Evolutionary conservation across 1,140 invertebrate genomes (phyloP), one percentile per base, ranked within the genome.

Genomic region (Drosophila subobscura): DNA sequence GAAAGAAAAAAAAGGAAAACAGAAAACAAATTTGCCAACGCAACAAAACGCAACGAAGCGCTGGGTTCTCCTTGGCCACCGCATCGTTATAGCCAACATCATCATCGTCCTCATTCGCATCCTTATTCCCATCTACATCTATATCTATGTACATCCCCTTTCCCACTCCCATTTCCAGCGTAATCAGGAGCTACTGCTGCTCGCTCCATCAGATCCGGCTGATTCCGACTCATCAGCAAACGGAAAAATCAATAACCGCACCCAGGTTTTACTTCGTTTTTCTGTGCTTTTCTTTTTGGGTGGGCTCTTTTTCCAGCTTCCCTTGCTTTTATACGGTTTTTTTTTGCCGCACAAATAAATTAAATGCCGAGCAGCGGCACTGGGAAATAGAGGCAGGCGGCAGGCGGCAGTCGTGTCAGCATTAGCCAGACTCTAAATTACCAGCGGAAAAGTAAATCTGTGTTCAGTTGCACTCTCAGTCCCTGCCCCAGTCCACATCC

Each of bases 171-270:
- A 51, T n/a, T 27, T 20, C 12, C 20, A 42, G 10, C n/a, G 40
- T 57, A 45, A 37, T 41, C 54, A 40, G 29, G 42, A 51, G 55
- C 45, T 60, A 53, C 67, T 58, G 64, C n/a, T 50, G 50, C 27
- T 20, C 27, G 49, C 49, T 59, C 49, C 33, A 55, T 10, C 51
- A 63, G 56, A 45, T 63, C 59, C 63, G 46, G 53, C 68, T 65
- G 58, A 20, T 55, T 73, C 56, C 75, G 66, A 61, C 77, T 80
- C 77, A 80, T 80, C 77, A 80, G 70, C 44, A 83, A 70, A 63
- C 45, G 68, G 65, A 63, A 85, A 85, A 85, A 85, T 85, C 81
- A 85, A 85, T 85, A 85, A 72, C 81, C 81, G 81, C 81, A 85
- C 81, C 81, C 81, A 77, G 77, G 57, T 45, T 72, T 60, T 71